Evolutionary conservation across 1,140 invertebrate species (phyloP).

Genomic region (Microplitis mediator): DNA sequence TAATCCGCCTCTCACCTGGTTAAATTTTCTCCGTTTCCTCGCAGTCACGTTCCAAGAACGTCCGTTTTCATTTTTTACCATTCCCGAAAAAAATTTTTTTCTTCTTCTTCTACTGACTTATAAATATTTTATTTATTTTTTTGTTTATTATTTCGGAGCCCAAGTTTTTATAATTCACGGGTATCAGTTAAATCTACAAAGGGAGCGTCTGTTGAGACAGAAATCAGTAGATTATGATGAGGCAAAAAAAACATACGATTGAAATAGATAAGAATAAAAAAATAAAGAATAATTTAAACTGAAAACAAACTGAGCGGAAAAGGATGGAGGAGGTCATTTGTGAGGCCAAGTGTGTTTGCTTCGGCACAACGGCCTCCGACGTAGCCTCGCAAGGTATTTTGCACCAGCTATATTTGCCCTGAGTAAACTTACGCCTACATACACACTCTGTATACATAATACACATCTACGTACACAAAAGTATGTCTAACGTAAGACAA

Average conservation of each 20-base stretch:
- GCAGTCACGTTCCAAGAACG: background rate
- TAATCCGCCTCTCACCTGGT: slow-evolving; percentile 3
- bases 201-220: too few species aligned
- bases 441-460: too few species aligned
- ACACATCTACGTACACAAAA: too few species aligned
- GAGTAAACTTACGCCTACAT: slow-evolving; percentile 37
- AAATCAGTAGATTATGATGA: too few species aligned
- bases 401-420: slow-evolving; percentile 49
- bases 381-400: slow-evolving; percentile 55
- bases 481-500: too few species aligned
- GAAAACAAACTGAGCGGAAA: background rate
- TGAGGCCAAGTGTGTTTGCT: slow-evolving; percentile 44
- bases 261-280: background rate
- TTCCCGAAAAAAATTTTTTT: background rate
- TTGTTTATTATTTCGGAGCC: too few species aligned
- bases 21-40: background rate
- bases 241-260: background rate
- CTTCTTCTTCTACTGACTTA: too few species aligned
- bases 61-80: background rate
- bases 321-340: slow-evolving; percentile 35
- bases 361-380: slow-evolving; percentile 48
- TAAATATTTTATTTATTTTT: too few species aligned
- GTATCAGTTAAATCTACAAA: too few species aligned
- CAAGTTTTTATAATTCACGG: too few species aligned
- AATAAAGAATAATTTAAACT: background rate